Evolutionary conservation across 2,113 vertebrate species (phyloP).

Genomic region (Copsychus sechellarum): DNA sequence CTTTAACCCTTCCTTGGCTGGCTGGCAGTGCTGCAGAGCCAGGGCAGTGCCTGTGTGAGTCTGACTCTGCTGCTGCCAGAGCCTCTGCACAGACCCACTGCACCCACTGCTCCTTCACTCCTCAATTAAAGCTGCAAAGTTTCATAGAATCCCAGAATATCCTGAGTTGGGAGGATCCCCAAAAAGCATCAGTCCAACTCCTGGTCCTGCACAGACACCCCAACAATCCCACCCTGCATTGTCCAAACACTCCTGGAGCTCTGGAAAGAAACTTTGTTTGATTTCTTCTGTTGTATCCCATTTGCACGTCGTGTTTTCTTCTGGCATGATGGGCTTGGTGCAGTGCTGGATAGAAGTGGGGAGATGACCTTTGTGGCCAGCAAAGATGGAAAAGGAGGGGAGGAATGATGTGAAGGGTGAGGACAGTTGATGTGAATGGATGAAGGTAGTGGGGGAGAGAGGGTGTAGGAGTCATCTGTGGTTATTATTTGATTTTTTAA

Average conservation of each 20-base stretch:
- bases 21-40: neutral
- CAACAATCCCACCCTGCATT: neutral
- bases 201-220: neutral
- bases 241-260: neutral
- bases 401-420: neutral
- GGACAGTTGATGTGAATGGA: neutral
- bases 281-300: neutral
- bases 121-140: neutral
- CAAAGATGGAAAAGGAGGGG: neutral
- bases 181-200: neutral
- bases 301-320: neutral
- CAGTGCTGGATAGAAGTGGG: neutral
- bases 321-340: neutral
- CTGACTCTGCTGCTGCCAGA: neutral
- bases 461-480: neutral
- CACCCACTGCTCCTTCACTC: neutral
- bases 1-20: conserved; percentile 38
- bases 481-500: neutral
- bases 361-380: neutral
- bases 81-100: neutral
- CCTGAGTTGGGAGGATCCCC: neutral
- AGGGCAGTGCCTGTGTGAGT: rapidly evolving
- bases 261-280: neutral
- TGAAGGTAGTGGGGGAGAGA: neutral
- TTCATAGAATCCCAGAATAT: neutral